Conservation (phyloP, 2,797 vertebrate species). For the Anguilla marmorata region DNA sequence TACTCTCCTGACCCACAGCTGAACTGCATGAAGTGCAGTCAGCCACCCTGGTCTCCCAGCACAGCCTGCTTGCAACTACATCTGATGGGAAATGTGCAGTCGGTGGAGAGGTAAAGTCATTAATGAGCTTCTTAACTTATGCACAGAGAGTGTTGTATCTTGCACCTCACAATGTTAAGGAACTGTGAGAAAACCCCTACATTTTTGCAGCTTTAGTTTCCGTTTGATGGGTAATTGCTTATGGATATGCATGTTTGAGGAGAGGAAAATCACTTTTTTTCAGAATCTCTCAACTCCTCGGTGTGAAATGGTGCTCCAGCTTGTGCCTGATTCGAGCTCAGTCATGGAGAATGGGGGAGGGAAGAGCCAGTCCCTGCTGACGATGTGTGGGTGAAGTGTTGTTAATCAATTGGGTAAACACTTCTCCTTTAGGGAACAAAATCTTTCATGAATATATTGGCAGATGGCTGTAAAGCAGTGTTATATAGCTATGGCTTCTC, state of each 20-base stretch:
- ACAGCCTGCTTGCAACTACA: not conserved
- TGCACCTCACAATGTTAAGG: not conserved
- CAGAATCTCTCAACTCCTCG: not conserved
- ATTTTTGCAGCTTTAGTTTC: conserved; percentile 14
- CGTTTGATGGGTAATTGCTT: not conserved
- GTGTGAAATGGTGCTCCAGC: conserved; percentile 15
- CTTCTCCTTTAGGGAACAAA: conserved; percentile 2
- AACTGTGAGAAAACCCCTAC: not conserved
- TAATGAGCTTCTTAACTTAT: not conserved
- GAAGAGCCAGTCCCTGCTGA: not conserved
- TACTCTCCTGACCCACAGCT: not conserved
- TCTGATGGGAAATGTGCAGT: conserved; percentile 13
- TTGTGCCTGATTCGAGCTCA: conserved; percentile 20
- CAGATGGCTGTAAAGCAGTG: conserved; percentile 16
- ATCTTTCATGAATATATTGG: conserved; percentile 13
- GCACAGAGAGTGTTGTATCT: not conserved
- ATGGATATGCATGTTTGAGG: not conserved
- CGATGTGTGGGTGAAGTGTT: conserved; percentile 20
- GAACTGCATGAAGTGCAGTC: not conserved
- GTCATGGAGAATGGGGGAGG: conserved; percentile 13
- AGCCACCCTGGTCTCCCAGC: not conserved
- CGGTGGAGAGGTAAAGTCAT: not conserved
- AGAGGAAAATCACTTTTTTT: conserved; percentile 17
- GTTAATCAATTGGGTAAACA: conserved; percentile 32
- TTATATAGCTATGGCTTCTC: not conserved